Evolutionary conservation across 2,113 vertebrate genomes (phyloP).

Genomic region (Xyrauchen texanus): DNA sequence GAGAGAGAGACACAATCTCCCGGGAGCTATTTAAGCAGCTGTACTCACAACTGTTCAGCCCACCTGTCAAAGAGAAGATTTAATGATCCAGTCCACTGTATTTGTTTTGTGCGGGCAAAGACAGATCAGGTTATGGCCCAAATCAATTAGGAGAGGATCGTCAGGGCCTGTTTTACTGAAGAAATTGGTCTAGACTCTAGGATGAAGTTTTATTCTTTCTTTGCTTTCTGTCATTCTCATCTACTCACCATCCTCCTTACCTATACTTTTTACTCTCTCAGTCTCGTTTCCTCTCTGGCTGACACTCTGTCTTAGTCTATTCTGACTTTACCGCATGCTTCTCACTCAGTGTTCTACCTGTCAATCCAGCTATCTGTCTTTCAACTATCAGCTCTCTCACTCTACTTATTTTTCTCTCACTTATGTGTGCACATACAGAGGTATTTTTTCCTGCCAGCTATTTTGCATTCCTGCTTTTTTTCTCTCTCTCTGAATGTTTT

Average conservation of each 20-base stretch:
- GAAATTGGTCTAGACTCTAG: neutral
- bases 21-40: constrained; percentile 28
- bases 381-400: neutral
- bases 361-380: neutral
- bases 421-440: neutral
- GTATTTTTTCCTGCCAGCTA: too few relatives aligned
- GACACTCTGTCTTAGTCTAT: constrained; percentile 5
- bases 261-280: neutral
- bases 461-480: too few relatives aligned
- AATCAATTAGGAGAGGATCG: constrained; percentile 17
- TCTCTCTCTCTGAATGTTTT: too few relatives aligned
- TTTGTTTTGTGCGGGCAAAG: neutral
- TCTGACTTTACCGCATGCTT: constrained; percentile 12
- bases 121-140: constrained; percentile 5
- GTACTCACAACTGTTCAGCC: constrained; percentile 9
- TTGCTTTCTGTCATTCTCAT: neutral
- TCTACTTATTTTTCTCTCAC: neutral
- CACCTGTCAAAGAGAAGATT: constrained; percentile 24
- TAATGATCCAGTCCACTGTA: constrained; percentile 21
- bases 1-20: constrained; percentile 17
- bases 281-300: neutral
- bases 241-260: neutral
- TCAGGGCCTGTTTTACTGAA: constrained; percentile 1
- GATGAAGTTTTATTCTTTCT: neutral
- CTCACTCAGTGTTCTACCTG: constrained; percentile 8